Percentiles rank a stretch among this genome's conserved stretches.
Evolutionary conservation across 1,140 invertebrate genomes (phyloP).

Genomic region (Chymomyza costata): DNA sequence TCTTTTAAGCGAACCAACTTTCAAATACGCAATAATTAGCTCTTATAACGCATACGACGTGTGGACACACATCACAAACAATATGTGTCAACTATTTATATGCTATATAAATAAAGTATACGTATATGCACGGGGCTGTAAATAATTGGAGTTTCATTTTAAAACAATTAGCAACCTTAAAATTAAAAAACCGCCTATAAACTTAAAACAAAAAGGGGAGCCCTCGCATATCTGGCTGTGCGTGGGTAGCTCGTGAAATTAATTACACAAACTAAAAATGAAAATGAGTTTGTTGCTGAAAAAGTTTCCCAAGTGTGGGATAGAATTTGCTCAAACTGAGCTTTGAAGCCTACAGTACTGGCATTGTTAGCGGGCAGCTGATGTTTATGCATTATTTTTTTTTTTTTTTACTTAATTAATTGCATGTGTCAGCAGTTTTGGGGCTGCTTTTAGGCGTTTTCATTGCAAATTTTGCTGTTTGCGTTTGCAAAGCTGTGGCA

Average conservation of each 20-base stretch:
- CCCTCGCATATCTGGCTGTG: too few relatives aligned
- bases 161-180: slow-evolving; percentile 52
- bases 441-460: slow-evolving; percentile 35
- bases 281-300: not conserved
- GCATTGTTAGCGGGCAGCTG: not conserved
- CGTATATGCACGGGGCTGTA: too few relatives aligned
- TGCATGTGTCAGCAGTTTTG: slow-evolving; percentile 60
- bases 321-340: too few relatives aligned
- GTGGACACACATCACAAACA: too few relatives aligned
- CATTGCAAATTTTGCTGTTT: slow-evolving; percentile 33
- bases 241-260: slow-evolving; percentile 9
- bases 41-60: too few relatives aligned
- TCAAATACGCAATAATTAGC: too few relatives aligned
- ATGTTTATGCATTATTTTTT: slow-evolving; percentile 46
- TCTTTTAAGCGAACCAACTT: too few relatives aligned
- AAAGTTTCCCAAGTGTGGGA: not conserved
- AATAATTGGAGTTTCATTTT: slow-evolving; percentile 30
- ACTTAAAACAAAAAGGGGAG: slow-evolving; percentile 13
- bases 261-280: slow-evolving; percentile 38
- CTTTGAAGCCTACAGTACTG: too few relatives aligned
- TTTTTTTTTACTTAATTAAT: slow-evolving; percentile 63
- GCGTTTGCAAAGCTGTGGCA: slow-evolving; percentile 26
- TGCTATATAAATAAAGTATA: too few relatives aligned
- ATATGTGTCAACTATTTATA: too few relatives aligned
- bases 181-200: slow-evolving; percentile 42